These are phyloP conservation scores for Trachelipus rathkii DNA, from an alignment of 1,140 invertebrate species.

Conservation along the genomic window DNA sequence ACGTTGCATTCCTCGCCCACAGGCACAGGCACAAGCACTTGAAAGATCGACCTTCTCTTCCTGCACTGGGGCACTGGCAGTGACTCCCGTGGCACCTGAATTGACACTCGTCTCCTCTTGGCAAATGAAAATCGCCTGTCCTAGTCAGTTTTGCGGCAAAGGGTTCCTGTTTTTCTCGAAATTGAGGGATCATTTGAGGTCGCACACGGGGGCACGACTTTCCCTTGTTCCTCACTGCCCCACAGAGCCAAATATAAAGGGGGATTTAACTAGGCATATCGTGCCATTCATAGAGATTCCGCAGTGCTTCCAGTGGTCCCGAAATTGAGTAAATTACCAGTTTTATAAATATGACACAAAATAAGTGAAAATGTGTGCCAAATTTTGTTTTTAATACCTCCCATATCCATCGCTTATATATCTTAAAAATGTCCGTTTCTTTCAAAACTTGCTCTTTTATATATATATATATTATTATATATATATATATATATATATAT, in stretches of 20 bases:
- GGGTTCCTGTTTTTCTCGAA: conserved; percentile 47
- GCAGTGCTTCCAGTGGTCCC: not conserved
- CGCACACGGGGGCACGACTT: conserved; percentile 54
- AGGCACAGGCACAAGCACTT: not conserved
- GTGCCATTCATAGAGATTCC: not conserved
- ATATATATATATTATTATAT: not conserved
- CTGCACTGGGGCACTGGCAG: not conserved
- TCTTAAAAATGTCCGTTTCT: too few relatives aligned
- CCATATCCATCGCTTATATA: too few relatives aligned
- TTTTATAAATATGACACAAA: too few relatives aligned
- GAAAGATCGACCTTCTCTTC: not conserved
- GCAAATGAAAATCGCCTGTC: not conserved
- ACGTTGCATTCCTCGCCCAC: conserved; percentile 3
- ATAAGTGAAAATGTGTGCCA: too few relatives aligned
- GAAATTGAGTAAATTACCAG: not conserved
- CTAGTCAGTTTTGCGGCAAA: conserved; percentile 49
- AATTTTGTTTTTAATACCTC: too few relatives aligned
- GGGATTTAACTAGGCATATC: conserved; percentile 1
- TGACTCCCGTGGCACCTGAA: not conserved
- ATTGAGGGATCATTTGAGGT: conserved; percentile 47
- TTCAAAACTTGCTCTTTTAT: too few relatives aligned
- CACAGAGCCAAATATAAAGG: conserved; percentile 32
- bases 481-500: conserved; percentile 18
- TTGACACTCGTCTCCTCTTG: not conserved
- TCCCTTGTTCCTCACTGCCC: conserved; percentile 55